Evolutionary conservation across 2,888 invertebrate species (phyloP), one percentile per base, ranked within the genome.

Genomic region (Zaprionus lineosus): DNA sequence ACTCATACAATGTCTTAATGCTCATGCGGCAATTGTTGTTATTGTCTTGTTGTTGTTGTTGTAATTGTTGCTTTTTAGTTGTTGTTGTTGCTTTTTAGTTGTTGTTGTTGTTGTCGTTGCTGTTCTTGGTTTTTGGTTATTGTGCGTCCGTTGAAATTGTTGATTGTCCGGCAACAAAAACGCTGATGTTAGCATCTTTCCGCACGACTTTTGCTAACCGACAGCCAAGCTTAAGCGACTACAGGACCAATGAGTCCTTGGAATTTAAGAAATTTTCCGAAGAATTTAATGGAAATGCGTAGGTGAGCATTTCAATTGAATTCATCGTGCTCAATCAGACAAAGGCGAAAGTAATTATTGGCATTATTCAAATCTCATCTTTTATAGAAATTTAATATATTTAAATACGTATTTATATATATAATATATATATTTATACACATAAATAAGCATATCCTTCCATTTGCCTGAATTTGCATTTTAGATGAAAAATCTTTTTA

Each of bases 401-500:
- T 8, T 19, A 19, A 3, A 19, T 5, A 19, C 5, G 19, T 19
- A 19, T 19, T 3, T 19, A 19, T 19, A 19, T 5, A 24, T 8
- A 24, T 24, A 24, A 12, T 31, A 31, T 31, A 31, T 12, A 31
- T 31, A 11, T 12, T 6, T 31, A 31, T n/a, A 31, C 31, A 12
- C 6, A 31, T 31, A 31, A 9, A 24, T 24, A 24, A 8, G n/a
- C 4, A 24, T 24, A 8, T 24, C n/a, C 6, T 6, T 24, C 6
- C n/a, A 4, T 9, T 26, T 28, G 60, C 18, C 24, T 18, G 8
- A 21, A 46, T 14, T 11, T 50, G 33, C 21, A 48, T n/a, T n/a
- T n/a, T n/a, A n/a, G n/a, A n/a, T 21, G 34, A 46, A 36, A 58
- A 59, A 56, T 56, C 39, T 62, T 68, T 67, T 64, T 59, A 72